phyloP scores from a whole-genome alignment of 2,888 invertebrate species.

The Sialis fuliginosa region DNA sequence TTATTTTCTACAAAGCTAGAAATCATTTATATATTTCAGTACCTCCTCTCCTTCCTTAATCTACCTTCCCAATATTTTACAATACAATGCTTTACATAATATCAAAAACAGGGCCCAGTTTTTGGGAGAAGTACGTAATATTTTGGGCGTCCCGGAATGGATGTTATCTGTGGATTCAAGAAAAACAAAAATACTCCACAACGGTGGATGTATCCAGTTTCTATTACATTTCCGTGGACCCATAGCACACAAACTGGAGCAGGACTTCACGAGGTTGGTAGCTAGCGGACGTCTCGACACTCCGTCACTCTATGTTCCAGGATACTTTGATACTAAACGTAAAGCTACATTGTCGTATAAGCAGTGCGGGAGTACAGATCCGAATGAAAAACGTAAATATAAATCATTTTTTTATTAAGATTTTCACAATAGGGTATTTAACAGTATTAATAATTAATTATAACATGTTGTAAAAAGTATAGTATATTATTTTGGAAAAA shows the following conservation, averaged over 20 bases:
- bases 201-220: conserved; percentile 67
- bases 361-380: conserved; percentile 58
- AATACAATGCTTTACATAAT: too few relatives aligned
- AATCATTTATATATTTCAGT: too few relatives aligned
- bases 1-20: too few relatives aligned
- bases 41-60: too few relatives aligned
- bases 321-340: conserved; percentile 50
- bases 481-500: too few relatives aligned
- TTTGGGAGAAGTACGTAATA: conserved; percentile 57
- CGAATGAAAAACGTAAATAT: conserved; percentile 42
- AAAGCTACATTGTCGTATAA: conserved; percentile 55
- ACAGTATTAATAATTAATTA: too few relatives aligned
- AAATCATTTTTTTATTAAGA: too few relatives aligned
- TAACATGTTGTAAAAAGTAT: too few relatives aligned
- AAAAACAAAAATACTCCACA: conserved; percentile 57
- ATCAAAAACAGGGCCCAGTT: conserved; percentile 50
- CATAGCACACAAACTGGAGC: conserved; percentile 57
- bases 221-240: conserved; percentile 76
- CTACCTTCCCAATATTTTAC: too few relatives aligned
- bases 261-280: conserved; percentile 60
- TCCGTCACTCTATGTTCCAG: conserved; percentile 62
- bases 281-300: conserved; percentile 54
- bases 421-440: too few relatives aligned
- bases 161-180: conserved; percentile 72
- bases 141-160: conserved; percentile 82